Evolutionary conservation across 1,140 invertebrate genomes (phyloP).

Genomic region (Lepeophtheirus salmonis): DNA sequence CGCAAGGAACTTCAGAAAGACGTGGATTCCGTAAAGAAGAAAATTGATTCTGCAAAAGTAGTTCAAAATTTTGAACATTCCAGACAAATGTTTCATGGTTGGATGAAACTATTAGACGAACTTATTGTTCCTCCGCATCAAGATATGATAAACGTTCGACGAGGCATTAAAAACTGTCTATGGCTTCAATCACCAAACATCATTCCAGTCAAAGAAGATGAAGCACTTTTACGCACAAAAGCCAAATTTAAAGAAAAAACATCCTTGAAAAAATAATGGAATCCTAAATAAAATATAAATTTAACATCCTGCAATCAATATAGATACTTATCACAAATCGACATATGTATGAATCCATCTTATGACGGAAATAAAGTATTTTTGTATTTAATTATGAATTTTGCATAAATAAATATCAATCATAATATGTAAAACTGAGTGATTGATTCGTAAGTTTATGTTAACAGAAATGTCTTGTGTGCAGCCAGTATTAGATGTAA

Average conservation of each 20-base stretch:
- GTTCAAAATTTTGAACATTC: constrained; percentile 3
- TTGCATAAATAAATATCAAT: too few relatives aligned
- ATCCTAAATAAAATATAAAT: too few relatives aligned
- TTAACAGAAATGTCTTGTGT: too few relatives aligned
- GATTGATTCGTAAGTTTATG: too few relatives aligned
- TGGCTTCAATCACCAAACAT: constrained; percentile 8
- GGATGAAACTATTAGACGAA: constrained; percentile 4
- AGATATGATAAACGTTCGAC: constrained; percentile 2
- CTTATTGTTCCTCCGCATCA: constrained; percentile 1
- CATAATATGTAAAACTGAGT: too few relatives aligned
- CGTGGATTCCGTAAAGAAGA: constrained; percentile 11
- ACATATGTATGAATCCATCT: too few relatives aligned
- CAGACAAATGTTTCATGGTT: constrained; percentile 9
- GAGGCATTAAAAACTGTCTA: constrained; percentile 10
- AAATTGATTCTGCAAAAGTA: background rate
- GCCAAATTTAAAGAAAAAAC: background rate
- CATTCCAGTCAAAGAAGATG: constrained; percentile 5
- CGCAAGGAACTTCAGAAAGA: constrained; percentile 14
- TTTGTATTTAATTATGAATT: too few relatives aligned
- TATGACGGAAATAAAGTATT: too few relatives aligned
- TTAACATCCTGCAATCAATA: too few relatives aligned
- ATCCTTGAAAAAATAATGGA: background rate
- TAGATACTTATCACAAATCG: too few relatives aligned
- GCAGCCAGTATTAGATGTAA: too few relatives aligned
- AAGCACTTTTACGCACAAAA: background rate